Evolutionary conservation across 2,888 invertebrate genomes (phyloP).

Genomic region (Anthoptus insignis): DNA sequence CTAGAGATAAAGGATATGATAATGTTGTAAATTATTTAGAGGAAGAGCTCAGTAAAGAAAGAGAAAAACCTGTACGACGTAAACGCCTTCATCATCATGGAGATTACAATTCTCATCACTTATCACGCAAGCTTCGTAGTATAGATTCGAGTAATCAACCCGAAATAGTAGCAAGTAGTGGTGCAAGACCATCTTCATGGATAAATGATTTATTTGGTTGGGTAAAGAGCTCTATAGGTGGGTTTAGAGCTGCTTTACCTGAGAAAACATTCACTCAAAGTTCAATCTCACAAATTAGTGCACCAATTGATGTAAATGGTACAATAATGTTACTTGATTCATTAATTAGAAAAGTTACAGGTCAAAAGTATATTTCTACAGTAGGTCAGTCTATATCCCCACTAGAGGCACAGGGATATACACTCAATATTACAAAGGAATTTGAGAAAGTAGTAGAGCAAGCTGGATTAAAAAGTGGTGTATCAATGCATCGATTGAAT

Average conservation of each 20-base stretch:
- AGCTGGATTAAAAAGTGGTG: background rate
- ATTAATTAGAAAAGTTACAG: slow-evolving; percentile 11
- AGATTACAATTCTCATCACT: no score
- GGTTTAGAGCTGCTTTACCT: slow-evolving; percentile 3
- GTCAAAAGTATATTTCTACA: background rate
- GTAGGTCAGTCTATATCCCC: slow-evolving; percentile 11
- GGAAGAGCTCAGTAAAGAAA: no score
- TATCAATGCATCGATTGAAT: slow-evolving; percentile 11
- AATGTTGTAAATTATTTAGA: no score
- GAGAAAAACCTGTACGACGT: no score
- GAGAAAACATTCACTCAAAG: background rate
- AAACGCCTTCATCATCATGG: no score
- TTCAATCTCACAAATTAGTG: background rate
- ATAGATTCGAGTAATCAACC: background rate
- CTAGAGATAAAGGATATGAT: no score
- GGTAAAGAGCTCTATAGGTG: slow-evolving; percentile 7
- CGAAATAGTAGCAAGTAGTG: background rate
- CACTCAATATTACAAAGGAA: slow-evolving; percentile 13
- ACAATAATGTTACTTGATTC: background rate
- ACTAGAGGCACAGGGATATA: slow-evolving; percentile 17
- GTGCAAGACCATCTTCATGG: slow-evolving; percentile 1
- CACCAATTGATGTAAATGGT: background rate
- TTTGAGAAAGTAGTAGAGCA: slow-evolving; percentile 18
- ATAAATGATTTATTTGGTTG: slow-evolving; percentile 16
- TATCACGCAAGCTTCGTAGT: no score